Percentiles rank a stretch among this genome's conserved stretches.
Evolutionary conservation across 2,888 invertebrate genomes (phyloP).

Genomic region (Pomacea canaliculata): DNA sequence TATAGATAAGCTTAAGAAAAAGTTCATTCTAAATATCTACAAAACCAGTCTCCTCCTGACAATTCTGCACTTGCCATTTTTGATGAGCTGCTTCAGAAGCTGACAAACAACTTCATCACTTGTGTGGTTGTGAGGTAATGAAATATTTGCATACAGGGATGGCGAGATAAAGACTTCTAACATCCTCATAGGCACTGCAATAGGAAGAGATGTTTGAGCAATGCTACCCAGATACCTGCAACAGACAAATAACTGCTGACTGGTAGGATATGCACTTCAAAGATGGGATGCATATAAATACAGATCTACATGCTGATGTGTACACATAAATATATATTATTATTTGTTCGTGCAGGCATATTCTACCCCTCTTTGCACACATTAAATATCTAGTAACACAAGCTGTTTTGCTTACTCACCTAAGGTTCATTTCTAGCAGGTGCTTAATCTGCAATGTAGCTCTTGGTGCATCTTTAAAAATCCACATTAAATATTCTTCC

Average conservation of each 20-base stretch:
- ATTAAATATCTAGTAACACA: no score
- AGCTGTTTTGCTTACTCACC: conserved; percentile 36
- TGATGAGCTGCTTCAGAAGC: conserved; percentile 15
- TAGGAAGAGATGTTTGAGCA: conserved; percentile 65
- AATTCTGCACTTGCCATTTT: background rate
- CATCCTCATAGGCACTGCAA: conserved; percentile 83
- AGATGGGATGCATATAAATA: background rate
- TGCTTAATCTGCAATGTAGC: conserved; percentile 51
- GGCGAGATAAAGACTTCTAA: conserved; percentile 76
- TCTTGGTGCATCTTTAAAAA: conserved; percentile 37
- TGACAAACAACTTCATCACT: conserved; percentile 15
- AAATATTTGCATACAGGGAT: conserved; percentile 52
- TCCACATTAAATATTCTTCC: conserved; percentile 41
- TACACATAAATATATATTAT: background rate
- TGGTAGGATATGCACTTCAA: background rate
- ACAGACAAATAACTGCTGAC: background rate
- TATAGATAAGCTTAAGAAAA: no score
- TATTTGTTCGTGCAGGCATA: no score
- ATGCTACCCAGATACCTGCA: conserved; percentile 54
- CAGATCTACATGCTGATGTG: background rate
- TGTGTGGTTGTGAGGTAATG: conserved; percentile 5
- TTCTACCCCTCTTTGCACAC: no score
- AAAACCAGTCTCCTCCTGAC: no score
- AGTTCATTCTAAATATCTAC: no score
- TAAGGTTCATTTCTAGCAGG: conserved; percentile 49